phyloP scores from a whole-genome alignment of 2,113 vertebrate genomes.

The Balaeniceps rex region DNA sequence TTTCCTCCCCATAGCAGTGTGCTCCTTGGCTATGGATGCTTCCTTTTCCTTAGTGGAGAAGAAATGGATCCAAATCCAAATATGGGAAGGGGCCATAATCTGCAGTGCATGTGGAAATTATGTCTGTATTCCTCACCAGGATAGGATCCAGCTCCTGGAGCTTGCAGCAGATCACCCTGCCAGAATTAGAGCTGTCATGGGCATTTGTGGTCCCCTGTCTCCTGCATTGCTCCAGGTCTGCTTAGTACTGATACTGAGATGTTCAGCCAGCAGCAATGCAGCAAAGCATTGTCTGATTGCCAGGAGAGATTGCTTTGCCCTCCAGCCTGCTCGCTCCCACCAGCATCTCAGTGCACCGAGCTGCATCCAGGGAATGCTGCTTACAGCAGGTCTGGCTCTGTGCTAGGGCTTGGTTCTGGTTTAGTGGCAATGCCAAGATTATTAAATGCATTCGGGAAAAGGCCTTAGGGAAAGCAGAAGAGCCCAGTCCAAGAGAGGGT shows the following conservation, averaged over 20 bases:
- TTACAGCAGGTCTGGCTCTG: background rate
- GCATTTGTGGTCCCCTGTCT: background rate
- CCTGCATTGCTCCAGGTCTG: background rate
- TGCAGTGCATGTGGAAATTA: background rate
- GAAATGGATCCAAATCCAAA: background rate
- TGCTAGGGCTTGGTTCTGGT: background rate
- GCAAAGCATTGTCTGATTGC: background rate
- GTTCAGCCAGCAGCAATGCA: background rate
- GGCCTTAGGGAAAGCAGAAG: background rate
- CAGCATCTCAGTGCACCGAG: background rate
- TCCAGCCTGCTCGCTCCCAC: accelerated
- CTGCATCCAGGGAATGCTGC: background rate
- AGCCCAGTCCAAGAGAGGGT: background rate
- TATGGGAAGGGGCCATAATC: background rate
- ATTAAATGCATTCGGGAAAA: background rate
- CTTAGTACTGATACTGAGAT: accelerated
- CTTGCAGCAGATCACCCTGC: background rate
- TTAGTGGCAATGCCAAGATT: background rate
- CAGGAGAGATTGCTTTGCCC: background rate
- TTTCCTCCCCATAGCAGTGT: background rate
- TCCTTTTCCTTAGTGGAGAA: background rate
- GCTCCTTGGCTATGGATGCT: background rate
- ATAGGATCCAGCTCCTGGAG: background rate
- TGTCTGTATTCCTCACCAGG: background rate
- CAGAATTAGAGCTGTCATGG: background rate